These are phyloP conservation scores for Aethes cnicana DNA, from an alignment of 2,888 invertebrate species.

Conservation along the genomic window DNA sequence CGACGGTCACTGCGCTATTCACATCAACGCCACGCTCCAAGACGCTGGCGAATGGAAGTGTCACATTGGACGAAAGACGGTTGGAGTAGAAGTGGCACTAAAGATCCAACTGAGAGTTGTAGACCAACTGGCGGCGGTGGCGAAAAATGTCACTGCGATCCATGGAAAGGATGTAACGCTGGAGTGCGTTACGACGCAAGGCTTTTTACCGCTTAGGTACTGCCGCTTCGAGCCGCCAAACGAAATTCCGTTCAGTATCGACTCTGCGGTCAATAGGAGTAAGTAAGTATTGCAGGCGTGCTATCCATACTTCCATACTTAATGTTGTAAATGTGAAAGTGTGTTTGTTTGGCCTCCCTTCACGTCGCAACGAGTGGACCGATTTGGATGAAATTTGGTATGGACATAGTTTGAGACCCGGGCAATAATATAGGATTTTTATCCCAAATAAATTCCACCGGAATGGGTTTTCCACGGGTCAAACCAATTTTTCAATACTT, in stretches of 20 bases:
- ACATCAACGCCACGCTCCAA: conserved; percentile 47
- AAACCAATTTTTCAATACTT: too few relatives aligned
- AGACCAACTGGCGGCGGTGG: conserved; percentile 60
- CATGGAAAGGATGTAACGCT: conserved; percentile 60
- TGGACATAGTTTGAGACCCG: too few relatives aligned
- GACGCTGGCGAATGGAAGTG: conserved; percentile 76
- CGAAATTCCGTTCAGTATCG: conserved; percentile 70
- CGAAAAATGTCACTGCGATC: conserved; percentile 50
- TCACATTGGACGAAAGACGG: conserved; percentile 62
- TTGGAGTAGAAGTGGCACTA: conserved; percentile 58
- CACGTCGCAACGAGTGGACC: too few relatives aligned
- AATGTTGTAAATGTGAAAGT: too few relatives aligned
- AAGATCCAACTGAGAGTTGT: conserved; percentile 60
- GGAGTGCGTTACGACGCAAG: conserved; percentile 64
- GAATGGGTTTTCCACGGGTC: too few relatives aligned
- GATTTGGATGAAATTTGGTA: too few relatives aligned
- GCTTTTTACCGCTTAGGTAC: conserved; percentile 62
- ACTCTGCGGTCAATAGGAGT: conserved; percentile 53
- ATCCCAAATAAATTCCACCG: too few relatives aligned
- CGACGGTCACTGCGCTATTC: conserved; percentile 64
- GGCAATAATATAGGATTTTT: too few relatives aligned
- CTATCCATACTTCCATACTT: too few relatives aligned
- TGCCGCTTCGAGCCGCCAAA: conserved; percentile 77
- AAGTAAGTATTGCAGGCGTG: too few relatives aligned
- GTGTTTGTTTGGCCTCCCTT: too few relatives aligned